Base-by-base conservation (phyloP, 2,888 invertebrate genomes). In the Aleiodes alternator region DNA sequence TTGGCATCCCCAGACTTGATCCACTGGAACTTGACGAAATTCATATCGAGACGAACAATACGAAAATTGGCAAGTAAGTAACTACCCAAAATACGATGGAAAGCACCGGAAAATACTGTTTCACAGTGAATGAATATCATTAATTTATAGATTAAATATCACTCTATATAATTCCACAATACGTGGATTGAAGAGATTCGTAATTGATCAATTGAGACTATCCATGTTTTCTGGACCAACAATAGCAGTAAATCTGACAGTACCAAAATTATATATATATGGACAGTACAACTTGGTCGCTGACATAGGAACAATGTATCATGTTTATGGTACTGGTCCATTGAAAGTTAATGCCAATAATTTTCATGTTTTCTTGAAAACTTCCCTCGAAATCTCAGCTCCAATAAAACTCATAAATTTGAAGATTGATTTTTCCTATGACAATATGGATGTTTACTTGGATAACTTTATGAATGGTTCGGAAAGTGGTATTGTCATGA, bases 351-450 rank as follows among this genome's bases (percentile, higher is more conserved):
- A 80, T 50, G 75, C 84, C 16, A 81, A 82, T 59, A 83, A 83
- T 55, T 83, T 86, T 71, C 81, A 80, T 11, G 50, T 85, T 57
- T 87, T 86, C 76, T 82, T 87, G 23, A 84, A 84, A 75, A 84
- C 84, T 12, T 81, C 85, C 4, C 77, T 88, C 2, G 87, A 87
- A 3, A 87, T 83, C 66, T 85, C 84, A 0, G 78, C 83, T 12
- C 85, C 87, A 68, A 81, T 87, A 82, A 87, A 87, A 74, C 79
- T 88, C 82, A 86, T 85, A 72, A 86, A 82, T 57, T 86, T 88
- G 69, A 85, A 87, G 6, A 81, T 88, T 5, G 88, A 88, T 31
- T 88, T 87, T 66, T 81, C 84, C 0, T 76, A 88, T 38, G 75
- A 76, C 0, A 78, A 81, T 0, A 74, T 84, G 1, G 80, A 84